Percentiles rank a stretch among this genome's conserved stretches.
Evolutionary conservation across 2,888 invertebrate genomes (phyloP).

Genomic region (Pristionchus exspectatus): DNA sequence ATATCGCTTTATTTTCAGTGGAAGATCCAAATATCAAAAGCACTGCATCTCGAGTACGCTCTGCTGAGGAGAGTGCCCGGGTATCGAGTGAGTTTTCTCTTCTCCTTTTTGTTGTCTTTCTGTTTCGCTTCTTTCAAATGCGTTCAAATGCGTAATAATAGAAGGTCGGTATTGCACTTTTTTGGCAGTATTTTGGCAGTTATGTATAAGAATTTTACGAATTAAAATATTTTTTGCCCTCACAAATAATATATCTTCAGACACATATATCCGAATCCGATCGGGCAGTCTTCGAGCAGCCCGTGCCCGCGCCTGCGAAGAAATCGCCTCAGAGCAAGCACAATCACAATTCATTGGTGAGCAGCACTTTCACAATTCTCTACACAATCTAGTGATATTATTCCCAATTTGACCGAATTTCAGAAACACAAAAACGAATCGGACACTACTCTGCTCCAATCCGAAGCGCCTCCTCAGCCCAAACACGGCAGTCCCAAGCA

Average conservation of each 20-base stretch:
- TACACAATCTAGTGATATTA: no score
- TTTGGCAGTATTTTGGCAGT: no score
- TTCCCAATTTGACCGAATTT: not conserved
- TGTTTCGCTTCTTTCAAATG: no score
- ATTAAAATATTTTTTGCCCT: not conserved
- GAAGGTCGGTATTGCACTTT: no score
- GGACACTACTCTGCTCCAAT: not conserved
- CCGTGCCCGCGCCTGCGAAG: not conserved
- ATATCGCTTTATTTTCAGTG: not conserved
- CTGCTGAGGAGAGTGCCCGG: not conserved
- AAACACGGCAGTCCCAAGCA: no score
- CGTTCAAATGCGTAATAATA: no score
- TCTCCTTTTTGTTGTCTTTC: not conserved
- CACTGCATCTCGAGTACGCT: slow-evolving; percentile 18
- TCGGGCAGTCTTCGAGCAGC: not conserved
- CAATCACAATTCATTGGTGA: no score
- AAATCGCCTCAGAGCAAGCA: not conserved
- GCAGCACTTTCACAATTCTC: no score
- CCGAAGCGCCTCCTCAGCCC: not conserved
- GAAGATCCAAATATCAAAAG: slow-evolving; percentile 30
- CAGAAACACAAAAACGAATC: not conserved
- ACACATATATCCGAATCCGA: not conserved
- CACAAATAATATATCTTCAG: no score
- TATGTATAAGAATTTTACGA: no score
- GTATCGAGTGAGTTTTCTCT: not conserved